Conservation (phyloP, 2,797 vertebrate genomes). For the Pseudopleuronectes americanus region DNA sequence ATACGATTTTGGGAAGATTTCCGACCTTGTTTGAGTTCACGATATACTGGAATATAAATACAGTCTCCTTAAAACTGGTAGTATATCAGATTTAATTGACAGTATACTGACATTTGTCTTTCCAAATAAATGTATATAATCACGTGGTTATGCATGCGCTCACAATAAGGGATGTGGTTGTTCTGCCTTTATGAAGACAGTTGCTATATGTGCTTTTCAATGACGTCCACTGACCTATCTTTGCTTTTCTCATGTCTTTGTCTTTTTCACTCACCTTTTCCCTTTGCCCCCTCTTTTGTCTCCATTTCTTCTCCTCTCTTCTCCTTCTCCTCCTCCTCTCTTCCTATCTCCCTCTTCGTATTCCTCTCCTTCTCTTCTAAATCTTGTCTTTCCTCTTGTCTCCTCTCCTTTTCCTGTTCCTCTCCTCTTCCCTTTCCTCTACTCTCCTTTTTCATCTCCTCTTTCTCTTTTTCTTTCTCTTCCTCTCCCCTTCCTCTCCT, state of each 20-base stretch:
- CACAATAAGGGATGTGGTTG: not conserved
- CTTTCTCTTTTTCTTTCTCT: not conserved
- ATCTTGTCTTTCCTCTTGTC: not conserved
- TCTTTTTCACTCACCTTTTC: slow-evolving; percentile 5
- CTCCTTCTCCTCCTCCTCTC: not conserved
- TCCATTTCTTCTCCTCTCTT: not conserved
- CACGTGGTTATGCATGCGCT: not conserved
- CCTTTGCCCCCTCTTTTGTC: too few species aligned
- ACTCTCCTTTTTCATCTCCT: not conserved
- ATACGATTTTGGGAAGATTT: not conserved
- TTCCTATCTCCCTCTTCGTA: slow-evolving; percentile 9
- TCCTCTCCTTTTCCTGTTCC: slow-evolving; percentile 30
- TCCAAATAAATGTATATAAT: not conserved
- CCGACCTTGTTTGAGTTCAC: not conserved
- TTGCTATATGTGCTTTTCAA: not conserved
- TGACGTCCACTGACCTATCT: not conserved
- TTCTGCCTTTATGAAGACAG: not conserved
- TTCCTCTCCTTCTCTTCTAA: too few species aligned
- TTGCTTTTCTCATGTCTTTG: slow-evolving; percentile 8
- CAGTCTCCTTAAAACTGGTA: not conserved
- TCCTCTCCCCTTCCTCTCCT: slow-evolving; percentile 38
- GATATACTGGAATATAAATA: not conserved
- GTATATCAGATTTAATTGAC: not conserved
- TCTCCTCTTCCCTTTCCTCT: slow-evolving; percentile 23
- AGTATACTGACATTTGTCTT: not conserved